Evolutionary conservation across 2,888 invertebrate genomes (phyloP).

Genomic region (Nezara viridula): DNA sequence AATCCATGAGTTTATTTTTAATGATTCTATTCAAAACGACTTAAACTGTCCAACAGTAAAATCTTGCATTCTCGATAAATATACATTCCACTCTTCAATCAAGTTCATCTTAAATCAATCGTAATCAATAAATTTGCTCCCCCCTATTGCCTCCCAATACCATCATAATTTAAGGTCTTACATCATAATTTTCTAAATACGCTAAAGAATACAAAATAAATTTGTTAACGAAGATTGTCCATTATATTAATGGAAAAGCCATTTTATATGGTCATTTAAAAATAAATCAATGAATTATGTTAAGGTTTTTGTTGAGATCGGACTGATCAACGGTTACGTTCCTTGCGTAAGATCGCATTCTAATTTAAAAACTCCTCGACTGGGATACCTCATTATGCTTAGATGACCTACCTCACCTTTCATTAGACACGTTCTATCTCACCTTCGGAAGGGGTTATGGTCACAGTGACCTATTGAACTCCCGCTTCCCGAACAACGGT

Average conservation of each 20-base stretch:
- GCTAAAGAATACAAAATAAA: too few species aligned
- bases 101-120: too few species aligned
- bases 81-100: too few species aligned
- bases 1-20: too few species aligned
- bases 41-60: too few species aligned
- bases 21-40: too few species aligned
- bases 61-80: too few species aligned
- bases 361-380: background rate
- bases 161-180: too few species aligned
- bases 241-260: background rate
- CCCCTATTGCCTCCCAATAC: too few species aligned
- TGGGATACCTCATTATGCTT: background rate
- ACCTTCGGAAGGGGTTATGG: constrained; percentile 1
- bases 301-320: background rate
- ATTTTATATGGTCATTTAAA: background rate
- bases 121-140: too few species aligned
- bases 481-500: background rate
- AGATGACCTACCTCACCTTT: constrained; percentile 24
- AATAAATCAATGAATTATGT: too few species aligned
- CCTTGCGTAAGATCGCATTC: background rate
- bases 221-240: background rate
- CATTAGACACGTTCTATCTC: background rate
- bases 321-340: background rate
- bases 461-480: constrained; percentile 36
- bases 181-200: too few species aligned